Conservation (phyloP, 2,797 vertebrate species). For the Ceryle rudis region DNA sequence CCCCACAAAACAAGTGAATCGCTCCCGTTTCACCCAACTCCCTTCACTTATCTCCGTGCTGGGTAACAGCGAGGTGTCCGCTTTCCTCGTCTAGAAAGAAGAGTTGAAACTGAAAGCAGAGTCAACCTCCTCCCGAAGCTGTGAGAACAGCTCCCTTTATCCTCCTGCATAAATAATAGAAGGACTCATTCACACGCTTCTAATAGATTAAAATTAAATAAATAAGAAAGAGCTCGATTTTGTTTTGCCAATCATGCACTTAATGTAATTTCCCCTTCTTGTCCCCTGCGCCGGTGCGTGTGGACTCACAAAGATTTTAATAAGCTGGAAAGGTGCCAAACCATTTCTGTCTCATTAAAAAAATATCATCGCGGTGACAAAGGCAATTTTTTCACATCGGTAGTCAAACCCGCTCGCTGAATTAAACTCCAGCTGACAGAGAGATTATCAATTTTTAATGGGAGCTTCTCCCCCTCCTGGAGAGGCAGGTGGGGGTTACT, state of each 20-base stretch:
- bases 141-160: neutral
- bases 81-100: neutral
- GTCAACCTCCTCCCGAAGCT: neutral
- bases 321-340: conserved; percentile 22
- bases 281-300: neutral
- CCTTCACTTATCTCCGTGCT: neutral
- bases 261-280: neutral
- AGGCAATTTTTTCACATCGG: neutral
- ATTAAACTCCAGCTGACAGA: neutral
- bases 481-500: neutral
- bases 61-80: neutral
- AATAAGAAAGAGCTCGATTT: neutral
- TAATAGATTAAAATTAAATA: conserved; percentile 20
- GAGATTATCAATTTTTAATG: neutral
- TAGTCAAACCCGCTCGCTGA: neutral
- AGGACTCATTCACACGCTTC: neutral
- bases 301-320: neutral
- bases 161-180: conserved; percentile 10
- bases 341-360: conserved; percentile 29
- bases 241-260: conserved; percentile 9
- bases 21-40: neutral
- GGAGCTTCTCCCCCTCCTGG: neutral
- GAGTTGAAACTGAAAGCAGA: neutral
- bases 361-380: neutral
- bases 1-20: rapidly evolving